phyloP scores from a whole-genome alignment of 2,888 invertebrate species.

The Pristionchus entomophagus region DNA sequence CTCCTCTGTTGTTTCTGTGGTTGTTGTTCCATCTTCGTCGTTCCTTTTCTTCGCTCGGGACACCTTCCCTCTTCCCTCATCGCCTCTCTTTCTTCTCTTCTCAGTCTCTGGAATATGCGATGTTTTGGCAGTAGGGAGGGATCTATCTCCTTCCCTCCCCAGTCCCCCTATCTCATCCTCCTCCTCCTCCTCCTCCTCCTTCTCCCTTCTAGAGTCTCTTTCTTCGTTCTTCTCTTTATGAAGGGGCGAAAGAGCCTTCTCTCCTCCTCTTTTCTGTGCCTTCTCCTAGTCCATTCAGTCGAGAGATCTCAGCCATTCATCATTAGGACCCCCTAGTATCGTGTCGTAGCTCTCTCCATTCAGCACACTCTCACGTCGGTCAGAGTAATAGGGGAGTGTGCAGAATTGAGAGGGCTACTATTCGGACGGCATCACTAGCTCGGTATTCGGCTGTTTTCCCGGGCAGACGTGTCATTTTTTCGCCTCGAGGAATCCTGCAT shows the following conservation, averaged over 20 bases:
- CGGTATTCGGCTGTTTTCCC: too few relatives aligned
- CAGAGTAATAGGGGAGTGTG: too few relatives aligned
- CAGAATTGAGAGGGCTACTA: too few relatives aligned
- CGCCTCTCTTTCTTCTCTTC: neutral
- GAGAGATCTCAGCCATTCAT: neutral
- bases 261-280: too few relatives aligned
- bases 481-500: too few relatives aligned
- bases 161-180: neutral
- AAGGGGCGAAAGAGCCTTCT: neutral
- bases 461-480: too few relatives aligned
- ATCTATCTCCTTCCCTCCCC: too few relatives aligned
- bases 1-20: neutral
- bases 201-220: neutral
- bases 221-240: neutral
- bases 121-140: slow-evolving; percentile 16
- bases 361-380: too few relatives aligned
- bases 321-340: neutral
- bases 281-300: neutral
- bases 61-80: neutral
- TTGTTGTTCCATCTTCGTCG: neutral
- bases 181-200: neutral
- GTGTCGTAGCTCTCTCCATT: too few relatives aligned
- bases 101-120: slow-evolving; percentile 5
- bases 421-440: too few relatives aligned
- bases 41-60: neutral